Conservation (phyloP, 2,888 invertebrate species). For the Cyrtodaria siliqua region DNA sequence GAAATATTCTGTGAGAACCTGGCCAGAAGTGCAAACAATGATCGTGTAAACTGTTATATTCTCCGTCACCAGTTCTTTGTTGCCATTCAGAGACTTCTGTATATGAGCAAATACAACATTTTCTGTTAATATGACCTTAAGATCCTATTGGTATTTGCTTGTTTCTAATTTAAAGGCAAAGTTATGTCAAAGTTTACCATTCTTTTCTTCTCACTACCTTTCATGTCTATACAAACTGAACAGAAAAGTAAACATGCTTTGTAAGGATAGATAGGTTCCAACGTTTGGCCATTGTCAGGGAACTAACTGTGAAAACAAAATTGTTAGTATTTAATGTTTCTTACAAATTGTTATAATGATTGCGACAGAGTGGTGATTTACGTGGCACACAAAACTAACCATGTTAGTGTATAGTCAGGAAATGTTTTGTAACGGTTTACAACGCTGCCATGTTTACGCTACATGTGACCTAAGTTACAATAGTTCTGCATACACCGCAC, state of each 20-base stretch:
- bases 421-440: too few relatives aligned
- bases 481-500: too few relatives aligned
- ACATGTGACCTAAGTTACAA: too few relatives aligned
- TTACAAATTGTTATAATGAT: slow-evolving; percentile 37
- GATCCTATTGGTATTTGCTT: slow-evolving; percentile 21
- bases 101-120: slow-evolving; percentile 20
- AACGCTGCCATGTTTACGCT: too few relatives aligned
- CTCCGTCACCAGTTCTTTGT: too few relatives aligned
- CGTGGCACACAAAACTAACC: too few relatives aligned
- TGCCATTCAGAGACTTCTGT: too few relatives aligned
- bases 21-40: too few relatives aligned
- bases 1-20: too few relatives aligned
- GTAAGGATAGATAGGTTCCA: slow-evolving; percentile 6
- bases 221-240: slow-evolving; percentile 25
- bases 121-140: slow-evolving; percentile 4
- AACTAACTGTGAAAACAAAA: slow-evolving; percentile 40
- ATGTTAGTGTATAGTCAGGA: too few relatives aligned
- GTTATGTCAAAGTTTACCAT: slow-evolving; percentile 37
- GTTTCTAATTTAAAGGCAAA: slow-evolving; percentile 36
- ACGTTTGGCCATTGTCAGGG: slow-evolving; percentile 16
- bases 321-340: slow-evolving; percentile 13
- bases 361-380: too few relatives aligned
- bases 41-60: too few relatives aligned
- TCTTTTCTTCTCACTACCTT: slow-evolving; percentile 7
- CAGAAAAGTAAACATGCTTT: slow-evolving; percentile 30